Evolutionary conservation across 2,888 invertebrate species (phyloP), one percentile per base, ranked within the genome.

Genomic region (Tetragnatha montana): DNA sequence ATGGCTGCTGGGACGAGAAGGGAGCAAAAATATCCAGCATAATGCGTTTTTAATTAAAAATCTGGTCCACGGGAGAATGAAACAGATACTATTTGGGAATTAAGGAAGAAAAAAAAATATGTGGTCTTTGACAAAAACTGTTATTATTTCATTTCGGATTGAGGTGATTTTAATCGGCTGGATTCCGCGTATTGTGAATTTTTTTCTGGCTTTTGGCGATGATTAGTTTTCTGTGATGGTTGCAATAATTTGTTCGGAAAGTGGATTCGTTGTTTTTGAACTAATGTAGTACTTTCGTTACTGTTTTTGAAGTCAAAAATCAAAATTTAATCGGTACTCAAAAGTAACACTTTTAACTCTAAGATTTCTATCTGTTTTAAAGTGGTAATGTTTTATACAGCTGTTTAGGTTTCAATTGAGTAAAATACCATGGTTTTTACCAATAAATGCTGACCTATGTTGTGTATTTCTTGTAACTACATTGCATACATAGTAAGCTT

Each of bases 41-140:
- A 78, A 78, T 68, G 78, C 60, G 21, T 78, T 78, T 78, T 60
- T 78, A 78, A 78, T 78, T 78, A 78, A 78, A 78, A 51, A 78
- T 22, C 8, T 60, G 17, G 75, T n/a, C 8, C 0, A 0, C n/a
- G 8, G 17, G 49, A 49, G 4, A 6, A 75, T 8, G 47, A 49
- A 47, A 4, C 47, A 17, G 0, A 49, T 75, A 74, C 10, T 12
- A 73, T 4, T 21, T 35, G 35, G 35, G 1, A 73, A 73, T n/a
- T 17, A 6, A 8, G 49, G 4, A 47, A n/a, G 10, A 2, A 21
- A 21, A 73, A 47, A 35, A 75, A 75, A 75, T 35, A 14, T 10
- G 60, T 17, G 60, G 17, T 60, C 17, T 17, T 10, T 3, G 60
- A 60, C 60, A 60, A 60, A 60, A 60, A 60, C 60, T 4, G 14